Evolutionary conservation across 2,888 invertebrate species (phyloP).

Genomic region (Cotesia congregata): DNA sequence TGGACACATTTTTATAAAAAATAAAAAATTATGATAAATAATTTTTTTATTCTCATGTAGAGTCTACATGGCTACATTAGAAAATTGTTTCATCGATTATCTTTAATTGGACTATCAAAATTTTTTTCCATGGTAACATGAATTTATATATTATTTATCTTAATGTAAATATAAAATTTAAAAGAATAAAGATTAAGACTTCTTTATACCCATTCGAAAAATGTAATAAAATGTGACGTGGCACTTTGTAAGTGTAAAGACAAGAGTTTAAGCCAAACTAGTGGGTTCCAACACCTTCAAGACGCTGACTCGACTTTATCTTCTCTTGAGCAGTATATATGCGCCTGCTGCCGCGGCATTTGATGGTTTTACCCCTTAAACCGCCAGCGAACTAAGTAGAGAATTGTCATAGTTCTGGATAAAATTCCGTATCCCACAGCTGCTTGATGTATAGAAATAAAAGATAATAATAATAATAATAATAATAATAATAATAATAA

Average conservation of each 20-base stretch:
- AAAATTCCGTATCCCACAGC: neutral
- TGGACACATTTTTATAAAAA: too few species aligned
- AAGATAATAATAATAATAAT: neutral
- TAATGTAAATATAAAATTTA: neutral
- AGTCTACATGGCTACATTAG: too few species aligned
- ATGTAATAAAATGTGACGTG: neutral
- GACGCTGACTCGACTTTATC: slow-evolving; percentile 57
- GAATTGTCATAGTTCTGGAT: neutral
- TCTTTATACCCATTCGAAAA: too few species aligned
- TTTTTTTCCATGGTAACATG: too few species aligned
- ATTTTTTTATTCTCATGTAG: too few species aligned
- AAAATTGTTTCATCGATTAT: too few species aligned
- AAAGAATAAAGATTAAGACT: neutral
- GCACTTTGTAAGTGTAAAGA: slow-evolving; percentile 10
- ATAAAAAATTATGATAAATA: too few species aligned
- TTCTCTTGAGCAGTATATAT: slow-evolving; percentile 40
- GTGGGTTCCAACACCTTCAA: slow-evolving; percentile 43
- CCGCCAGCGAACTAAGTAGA: neutral
- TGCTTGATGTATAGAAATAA: neutral
- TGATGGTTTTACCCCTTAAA: neutral
- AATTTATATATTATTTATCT: too few species aligned
- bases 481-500: too few species aligned
- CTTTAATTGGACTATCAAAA: too few species aligned
- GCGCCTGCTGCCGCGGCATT: slow-evolving; percentile 18
- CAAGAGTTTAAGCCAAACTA: neutral